Evolutionary conservation across 2,113 vertebrate species (phyloP), one percentile per base, ranked within the genome.

Genomic region (Phaethornis superciliosus): DNA sequence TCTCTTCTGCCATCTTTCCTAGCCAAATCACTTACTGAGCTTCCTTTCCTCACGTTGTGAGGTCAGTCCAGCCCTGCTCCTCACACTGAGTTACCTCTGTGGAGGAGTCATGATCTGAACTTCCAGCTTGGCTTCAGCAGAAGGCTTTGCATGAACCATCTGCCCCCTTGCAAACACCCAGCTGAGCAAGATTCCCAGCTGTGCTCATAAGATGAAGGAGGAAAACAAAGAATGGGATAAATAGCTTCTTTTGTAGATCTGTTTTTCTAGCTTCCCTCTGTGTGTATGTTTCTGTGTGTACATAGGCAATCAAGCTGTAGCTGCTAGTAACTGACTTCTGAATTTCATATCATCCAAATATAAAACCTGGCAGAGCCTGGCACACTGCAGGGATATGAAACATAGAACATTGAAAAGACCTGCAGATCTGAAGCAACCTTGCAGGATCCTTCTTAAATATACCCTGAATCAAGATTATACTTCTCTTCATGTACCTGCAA

Each of bases 1-100:
- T 80, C 71, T 60, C 78, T 74, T 76, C 82, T 80, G 59, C 33
- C 72, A 22, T 78, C 87, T 85, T 69, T 37, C 78, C 35, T 47
- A 80, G 87, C 51, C 49, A 30, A 89, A 80, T 89, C 44, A 8
- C 63, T 77, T 30, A 76, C 21, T 33, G 58, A 58, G 71, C 28
- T 67, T 86, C 17, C 23, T 94, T 89, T 85, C 84, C 62, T 92
- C 87, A 49, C 46, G 89, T 65, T 65, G 87, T 68, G 89, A 93
- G 94, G 94, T 93, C 89, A 90, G 83, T 18, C 22, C 51, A 76
- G 77, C 89, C 65, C 81, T 93, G 89, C 83, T 92, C 40, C 92
- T 95, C 95, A 95, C 83, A 92, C 94, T 84, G 89, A 71, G 91
- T 40, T 52, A 63, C 64, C 80, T 71, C 88, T 74, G 76, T 16